These are phyloP conservation scores for Brenthis hecate DNA, from an alignment of 2,888 invertebrate species.

Conservation along the genomic window DNA sequence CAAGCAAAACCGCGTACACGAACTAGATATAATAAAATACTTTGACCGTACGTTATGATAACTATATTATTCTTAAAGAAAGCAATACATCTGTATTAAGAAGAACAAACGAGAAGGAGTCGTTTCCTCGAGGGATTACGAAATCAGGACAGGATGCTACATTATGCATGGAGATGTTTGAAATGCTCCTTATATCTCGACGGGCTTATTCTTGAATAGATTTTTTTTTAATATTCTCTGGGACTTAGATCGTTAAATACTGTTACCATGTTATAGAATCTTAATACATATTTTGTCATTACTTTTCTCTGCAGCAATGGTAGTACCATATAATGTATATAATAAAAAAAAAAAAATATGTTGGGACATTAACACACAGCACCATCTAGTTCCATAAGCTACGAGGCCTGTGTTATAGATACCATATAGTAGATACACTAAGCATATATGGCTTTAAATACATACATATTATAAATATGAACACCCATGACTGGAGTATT, in stretches of 20 bases:
- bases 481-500: no score
- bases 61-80: constrained; percentile 27
- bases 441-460: no score
- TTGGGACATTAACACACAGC: no score
- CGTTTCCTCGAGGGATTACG: constrained; percentile 34
- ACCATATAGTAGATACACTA: no score
- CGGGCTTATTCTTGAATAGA: constrained; percentile 23
- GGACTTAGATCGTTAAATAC: neutral
- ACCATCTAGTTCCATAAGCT: no score
- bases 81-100: constrained; percentile 33
- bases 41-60: constrained; percentile 15
- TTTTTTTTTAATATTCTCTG: neutral
- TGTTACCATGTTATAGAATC: neutral
- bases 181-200: constrained; percentile 25
- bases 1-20: no score
- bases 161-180: constrained; percentile 39
- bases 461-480: no score
- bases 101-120: constrained; percentile 28
- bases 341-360: no score
- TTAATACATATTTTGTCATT: no score
- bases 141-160: constrained; percentile 40
- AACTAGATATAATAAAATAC: neutral
- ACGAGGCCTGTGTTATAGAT: no score
- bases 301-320: no score
- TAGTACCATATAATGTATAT: no score